Base-by-base conservation (phyloP, 1,140 invertebrate species). In the Telenomus remus region DNA sequence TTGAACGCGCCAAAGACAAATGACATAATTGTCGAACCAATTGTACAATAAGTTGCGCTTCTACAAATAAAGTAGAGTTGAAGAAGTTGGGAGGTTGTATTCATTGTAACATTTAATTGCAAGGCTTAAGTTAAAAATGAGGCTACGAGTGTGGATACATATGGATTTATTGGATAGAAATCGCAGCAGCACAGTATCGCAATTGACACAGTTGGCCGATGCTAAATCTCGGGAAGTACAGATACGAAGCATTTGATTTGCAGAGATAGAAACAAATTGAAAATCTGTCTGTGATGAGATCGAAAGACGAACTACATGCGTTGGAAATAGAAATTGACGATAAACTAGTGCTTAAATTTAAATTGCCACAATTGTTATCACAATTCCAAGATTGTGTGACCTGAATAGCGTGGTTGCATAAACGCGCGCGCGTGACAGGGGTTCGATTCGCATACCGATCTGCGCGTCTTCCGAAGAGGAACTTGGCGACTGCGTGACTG, bases 201-300 rank as follows among this genome's bases (percentile, higher is more conserved):
- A 27, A 27, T 27, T 27, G 19, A 27, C 2, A 27, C 19, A 27
- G 19, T 6, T 3, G 19, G 19, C 19, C 19, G 19, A 6, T 27
- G 1, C 48, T 11, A 53, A 46, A 71, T 64, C 39, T 49, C 49
- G 61, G 43, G 27, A 60, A 64, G 51, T 72, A 66, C 56, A 73
- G 54, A 66, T 66, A 66, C 48, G 56, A 73, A 74, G 71, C 71
- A 74, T 63, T 71, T 51, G 2, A 63, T 74, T 56, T 56, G n/a
- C 15, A 44, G 14, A 60, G 19, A 27, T 27, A 27, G 19, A 53
- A 72, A 72, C 60, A 60, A 51, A 65, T 65, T 59, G 57, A 42
- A 57, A 53, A 64, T 72, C 60, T 53, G 60, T 72, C 37, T n/a
- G 37, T 65, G 1, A 44, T 73, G 70, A 73, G 70, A 73, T 73